Evolutionary conservation across 2,113 vertebrate species (phyloP).

Genomic region (Pitta sordida): DNA sequence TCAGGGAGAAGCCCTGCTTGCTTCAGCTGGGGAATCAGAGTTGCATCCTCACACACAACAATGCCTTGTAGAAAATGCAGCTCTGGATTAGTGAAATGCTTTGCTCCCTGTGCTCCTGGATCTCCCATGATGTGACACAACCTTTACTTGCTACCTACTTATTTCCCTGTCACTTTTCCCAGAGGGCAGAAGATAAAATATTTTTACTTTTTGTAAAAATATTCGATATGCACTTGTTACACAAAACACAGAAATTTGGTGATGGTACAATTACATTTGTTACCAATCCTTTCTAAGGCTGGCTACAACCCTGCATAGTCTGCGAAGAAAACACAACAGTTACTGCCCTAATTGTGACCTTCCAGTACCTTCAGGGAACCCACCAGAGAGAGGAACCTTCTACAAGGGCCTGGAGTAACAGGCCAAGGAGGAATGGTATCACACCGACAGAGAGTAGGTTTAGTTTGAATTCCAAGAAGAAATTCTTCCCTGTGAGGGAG

Average conservation of each 20-base stretch:
- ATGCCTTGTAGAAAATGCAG: neutral
- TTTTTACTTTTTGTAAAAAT: neutral
- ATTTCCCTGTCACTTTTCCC: neutral
- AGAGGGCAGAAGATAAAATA: neutral
- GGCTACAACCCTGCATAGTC: neutral
- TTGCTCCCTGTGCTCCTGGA: neutral
- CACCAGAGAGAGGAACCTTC: neutral
- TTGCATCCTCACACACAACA: neutral
- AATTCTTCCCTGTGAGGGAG: neutral
- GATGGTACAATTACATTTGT: neutral
- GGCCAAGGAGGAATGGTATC: neutral
- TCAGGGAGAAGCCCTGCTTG: neutral
- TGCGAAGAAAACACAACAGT: neutral
- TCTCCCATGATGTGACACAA: fast-evolving
- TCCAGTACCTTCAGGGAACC: neutral
- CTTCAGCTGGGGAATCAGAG: neutral
- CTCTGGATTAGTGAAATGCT: neutral
- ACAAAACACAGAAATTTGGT: neutral
- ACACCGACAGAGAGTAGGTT: too few species aligned
- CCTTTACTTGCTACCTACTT: neutral
- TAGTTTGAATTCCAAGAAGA: neutral
- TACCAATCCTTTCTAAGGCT: neutral
- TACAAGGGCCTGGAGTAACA: neutral
- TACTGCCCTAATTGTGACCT: neutral
- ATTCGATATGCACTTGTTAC: neutral